A percentile compares a stretch with the other conserved stretches of the same genome.
Evolutionary conservation across 2,113 vertebrate genomes (phyloP).

Genomic region (Eulemur rufifrons): DNA sequence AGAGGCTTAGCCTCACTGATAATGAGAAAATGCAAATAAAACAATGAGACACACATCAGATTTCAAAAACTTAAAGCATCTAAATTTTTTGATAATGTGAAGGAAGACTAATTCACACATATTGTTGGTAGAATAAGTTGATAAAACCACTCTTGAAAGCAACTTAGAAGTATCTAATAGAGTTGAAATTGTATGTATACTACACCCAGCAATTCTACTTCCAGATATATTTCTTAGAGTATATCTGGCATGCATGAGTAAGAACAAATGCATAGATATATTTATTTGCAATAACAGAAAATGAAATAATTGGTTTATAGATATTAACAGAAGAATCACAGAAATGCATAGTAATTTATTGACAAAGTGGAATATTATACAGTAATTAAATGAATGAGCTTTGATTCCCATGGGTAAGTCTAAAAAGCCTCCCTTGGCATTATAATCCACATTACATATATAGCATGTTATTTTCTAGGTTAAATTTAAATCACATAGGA

Average conservation of each 20-base stretch:
- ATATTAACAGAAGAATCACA: too few relatives aligned
- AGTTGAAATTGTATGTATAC: not conserved
- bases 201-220: not conserved
- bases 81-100: not conserved
- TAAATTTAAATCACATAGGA: accelerated
- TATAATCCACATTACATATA: accelerated
- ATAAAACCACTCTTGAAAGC: not conserved
- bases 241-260: not conserved
- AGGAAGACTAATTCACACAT: not conserved
- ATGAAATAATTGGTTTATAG: not conserved
- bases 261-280: not conserved
- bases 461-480: not conserved
- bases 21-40: not conserved
- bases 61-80: not conserved
- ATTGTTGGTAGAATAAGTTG: not conserved
- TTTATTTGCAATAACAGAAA: not conserved
- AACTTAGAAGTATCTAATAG: not conserved
- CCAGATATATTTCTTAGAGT: not conserved
- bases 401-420: not conserved
- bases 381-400: not conserved
- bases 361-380: too few relatives aligned
- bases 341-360: too few relatives aligned
- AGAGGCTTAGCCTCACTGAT: not conserved
- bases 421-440: not conserved
- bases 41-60: not conserved